These are phyloP conservation scores for Trachurus trachurus DNA, from an alignment of 2,797 vertebrate genomes.

Conservation along the genomic window DNA sequence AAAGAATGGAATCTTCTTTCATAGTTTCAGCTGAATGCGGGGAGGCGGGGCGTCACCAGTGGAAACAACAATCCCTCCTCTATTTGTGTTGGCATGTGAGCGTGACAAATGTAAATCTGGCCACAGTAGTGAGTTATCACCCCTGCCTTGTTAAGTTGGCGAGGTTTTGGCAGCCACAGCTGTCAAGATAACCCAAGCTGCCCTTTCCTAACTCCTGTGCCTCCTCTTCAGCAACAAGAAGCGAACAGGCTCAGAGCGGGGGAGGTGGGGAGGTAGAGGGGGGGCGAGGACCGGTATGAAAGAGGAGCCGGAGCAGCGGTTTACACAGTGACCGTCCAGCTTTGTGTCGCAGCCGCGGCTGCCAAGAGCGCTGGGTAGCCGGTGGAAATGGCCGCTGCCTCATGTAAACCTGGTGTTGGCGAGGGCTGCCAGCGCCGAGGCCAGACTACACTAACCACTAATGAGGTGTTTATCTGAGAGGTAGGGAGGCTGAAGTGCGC, in stretches of 20 bases:
- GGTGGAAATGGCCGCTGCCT: slow-evolving; percentile 57
- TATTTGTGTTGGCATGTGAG: slow-evolving; percentile 63
- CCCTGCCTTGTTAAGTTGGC: slow-evolving; percentile 47
- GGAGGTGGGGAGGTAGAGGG: background rate
- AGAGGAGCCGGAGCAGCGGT: slow-evolving; percentile 11
- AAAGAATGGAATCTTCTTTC: slow-evolving; percentile 54
- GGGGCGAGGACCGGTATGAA: slow-evolving; percentile 12
- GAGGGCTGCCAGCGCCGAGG: slow-evolving; percentile 53
- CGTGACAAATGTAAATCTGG: slow-evolving; percentile 64
- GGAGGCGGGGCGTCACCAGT: slow-evolving; percentile 35
- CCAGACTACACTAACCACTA: slow-evolving; percentile 69
- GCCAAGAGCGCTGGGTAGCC: slow-evolving; percentile 22
- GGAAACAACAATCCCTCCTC: slow-evolving; percentile 60
- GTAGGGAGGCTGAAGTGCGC: slow-evolving; percentile 53
- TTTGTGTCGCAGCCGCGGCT: slow-evolving; percentile 35
- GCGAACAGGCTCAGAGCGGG: slow-evolving; percentile 14
- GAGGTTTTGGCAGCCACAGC: slow-evolving; percentile 54
- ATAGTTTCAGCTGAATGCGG: slow-evolving; percentile 46
- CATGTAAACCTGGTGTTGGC: slow-evolving; percentile 64
- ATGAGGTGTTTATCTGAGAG: slow-evolving; percentile 78
- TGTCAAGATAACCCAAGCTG: slow-evolving; percentile 63
- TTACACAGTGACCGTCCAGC: slow-evolving; percentile 15
- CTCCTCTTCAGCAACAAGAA: slow-evolving; percentile 31
- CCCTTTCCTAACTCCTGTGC: slow-evolving; percentile 41
- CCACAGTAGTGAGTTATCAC: slow-evolving; percentile 49